These are phyloP conservation scores for Myiothlypis chrysogaster DNA, from an alignment of 2,797 vertebrate genomes.

Conservation along the genomic window DNA sequence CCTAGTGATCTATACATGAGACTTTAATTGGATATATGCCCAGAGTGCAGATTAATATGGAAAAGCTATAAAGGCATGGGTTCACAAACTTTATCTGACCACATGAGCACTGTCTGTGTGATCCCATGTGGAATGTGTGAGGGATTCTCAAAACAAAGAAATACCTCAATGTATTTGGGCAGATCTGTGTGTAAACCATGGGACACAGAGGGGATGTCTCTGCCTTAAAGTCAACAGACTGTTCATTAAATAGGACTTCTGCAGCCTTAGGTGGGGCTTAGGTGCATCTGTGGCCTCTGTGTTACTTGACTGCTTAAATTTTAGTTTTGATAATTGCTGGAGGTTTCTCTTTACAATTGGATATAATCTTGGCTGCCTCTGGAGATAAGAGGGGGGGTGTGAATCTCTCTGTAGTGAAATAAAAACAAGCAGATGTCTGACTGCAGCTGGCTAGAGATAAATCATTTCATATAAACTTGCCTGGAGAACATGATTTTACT, in stretches of 20 bases:
- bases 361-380: conserved; percentile 5
- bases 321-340: background rate
- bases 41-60: conserved; percentile 54
- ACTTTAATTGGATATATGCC: conserved; percentile 58
- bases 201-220: background rate
- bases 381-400: background rate
- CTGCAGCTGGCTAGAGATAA: conserved; percentile 58
- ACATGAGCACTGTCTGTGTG: background rate
- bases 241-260: background rate
- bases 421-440: conserved; percentile 65
- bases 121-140: conserved; percentile 32
- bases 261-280: background rate
- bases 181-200: background rate
- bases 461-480: conserved; percentile 50
- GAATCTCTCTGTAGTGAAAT: conserved; percentile 31
- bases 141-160: conserved; percentile 44
- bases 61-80: conserved; percentile 55
- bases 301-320: background rate
- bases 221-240: background rate
- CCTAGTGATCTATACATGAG: conserved; percentile 59
- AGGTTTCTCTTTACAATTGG: background rate
- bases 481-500: conserved; percentile 47
- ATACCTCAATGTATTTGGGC: background rate
- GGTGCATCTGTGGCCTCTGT: background rate
- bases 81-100: conserved; percentile 65